Evolutionary conservation across 1,140 invertebrate genomes (phyloP), one percentile per base, ranked within the genome.

Genomic region (Piezodorus guildinii): DNA sequence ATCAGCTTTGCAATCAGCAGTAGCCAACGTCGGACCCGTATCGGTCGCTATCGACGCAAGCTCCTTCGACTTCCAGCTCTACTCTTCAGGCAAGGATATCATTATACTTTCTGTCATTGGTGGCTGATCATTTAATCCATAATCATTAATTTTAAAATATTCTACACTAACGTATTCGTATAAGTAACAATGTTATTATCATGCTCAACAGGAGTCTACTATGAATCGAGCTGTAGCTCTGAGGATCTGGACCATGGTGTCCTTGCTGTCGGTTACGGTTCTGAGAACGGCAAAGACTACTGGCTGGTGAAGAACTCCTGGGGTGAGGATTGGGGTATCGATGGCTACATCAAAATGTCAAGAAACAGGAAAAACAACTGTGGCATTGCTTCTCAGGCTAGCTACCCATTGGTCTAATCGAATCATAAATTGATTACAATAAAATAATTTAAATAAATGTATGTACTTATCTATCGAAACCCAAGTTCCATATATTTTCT

Each of bases 291-390:
- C 43, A 60, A 77, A 21, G 85, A 89, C 70, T 92, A 88, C 71
- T 91, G 87, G 86, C 69, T 91, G 1, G 83, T 90, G 3, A 90
- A 90, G 72, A 91, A 92, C 72, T 91, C 87, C 68, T 94, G 90
- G 90, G 85, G 87, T 23, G 76, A 75, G 65, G 77, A 74, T 1
- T 96, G 93, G 93, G 93, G 94, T 25, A 78, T 85, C 27, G 70
- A 86, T 3, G 94, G 94, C 27, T 96, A 91, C 78, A 88, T 96
- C 68, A 85, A 86, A 75, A 96, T 98, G 84, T 79, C 87, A 4
- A 81, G 93, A 68, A 95, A 96, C 75, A 81, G 83, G 69, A 69
- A 87, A 1, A 96, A 96, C 74, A 82, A 88, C 71, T 97, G 94
- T 75, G 94, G 94, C 70, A 85, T 97, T 73, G 92, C 93, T 27